Conservation (phyloP, 2,888 invertebrate genomes). For the Apamea epomidion region DNA sequence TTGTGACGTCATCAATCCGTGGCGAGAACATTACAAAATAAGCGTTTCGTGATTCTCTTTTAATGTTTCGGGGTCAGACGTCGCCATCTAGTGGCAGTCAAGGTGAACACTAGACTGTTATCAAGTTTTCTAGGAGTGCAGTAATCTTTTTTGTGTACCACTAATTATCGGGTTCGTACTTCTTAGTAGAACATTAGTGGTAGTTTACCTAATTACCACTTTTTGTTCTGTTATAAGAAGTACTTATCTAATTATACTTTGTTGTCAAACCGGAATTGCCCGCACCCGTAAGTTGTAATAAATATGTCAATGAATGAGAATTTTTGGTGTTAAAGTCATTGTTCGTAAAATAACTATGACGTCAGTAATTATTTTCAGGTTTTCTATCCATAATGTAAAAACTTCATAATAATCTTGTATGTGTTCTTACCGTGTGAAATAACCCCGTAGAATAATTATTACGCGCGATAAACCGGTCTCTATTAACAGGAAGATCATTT, state of each 20-base stretch:
- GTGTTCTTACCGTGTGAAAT: constrained; percentile 18
- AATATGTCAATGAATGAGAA: neutral
- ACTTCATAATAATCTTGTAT: neutral
- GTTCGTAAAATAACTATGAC: neutral
- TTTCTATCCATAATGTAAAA: neutral
- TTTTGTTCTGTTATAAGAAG: neutral
- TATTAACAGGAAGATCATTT: constrained; percentile 64
- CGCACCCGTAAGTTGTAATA: neutral
- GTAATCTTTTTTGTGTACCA: constrained; percentile 39
- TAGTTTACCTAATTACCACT: neutral
- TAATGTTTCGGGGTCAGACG: constrained; percentile 64
- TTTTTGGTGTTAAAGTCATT: neutral
- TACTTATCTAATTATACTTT: neutral
- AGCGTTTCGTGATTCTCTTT: constrained; percentile 63
- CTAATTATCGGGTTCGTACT: constrained; percentile 24
- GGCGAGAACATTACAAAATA: constrained; percentile 56
- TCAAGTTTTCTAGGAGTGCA: constrained; percentile 31
- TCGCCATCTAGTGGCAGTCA: constrained; percentile 60
- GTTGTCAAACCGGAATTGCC: neutral
- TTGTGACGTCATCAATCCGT: constrained; percentile 58
- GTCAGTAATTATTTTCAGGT: neutral
- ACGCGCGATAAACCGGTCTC: constrained; percentile 55
- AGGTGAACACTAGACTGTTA: constrained; percentile 60
- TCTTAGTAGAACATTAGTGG: constrained; percentile 6
- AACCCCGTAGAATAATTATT: constrained; percentile 25